phyloP scores from a whole-genome alignment of 2,797 vertebrate genomes.

The Chromobotia macracanthus region DNA sequence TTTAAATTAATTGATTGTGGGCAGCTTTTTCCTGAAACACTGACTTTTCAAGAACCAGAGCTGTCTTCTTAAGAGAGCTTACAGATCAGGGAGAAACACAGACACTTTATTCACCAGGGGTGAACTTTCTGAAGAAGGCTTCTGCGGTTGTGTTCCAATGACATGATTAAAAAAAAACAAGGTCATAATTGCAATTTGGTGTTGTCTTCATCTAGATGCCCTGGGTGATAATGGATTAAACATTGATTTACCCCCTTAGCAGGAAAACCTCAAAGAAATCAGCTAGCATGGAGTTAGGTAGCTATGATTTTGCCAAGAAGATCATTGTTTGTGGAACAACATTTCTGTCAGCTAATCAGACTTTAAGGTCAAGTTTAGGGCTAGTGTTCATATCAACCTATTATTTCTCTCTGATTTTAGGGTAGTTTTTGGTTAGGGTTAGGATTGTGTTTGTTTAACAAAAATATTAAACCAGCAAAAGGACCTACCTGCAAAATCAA shows the following conservation, averaged over 20 bases:
- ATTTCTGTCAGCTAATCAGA: background rate
- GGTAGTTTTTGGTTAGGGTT: background rate
- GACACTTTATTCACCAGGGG: conserved; percentile 20
- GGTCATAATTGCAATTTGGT: conserved; percentile 45
- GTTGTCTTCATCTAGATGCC: conserved; percentile 36
- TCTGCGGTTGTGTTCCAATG: conserved; percentile 17
- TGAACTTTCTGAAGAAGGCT: conserved; percentile 5
- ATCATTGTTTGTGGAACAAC: background rate
- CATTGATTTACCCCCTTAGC: conserved; percentile 53
- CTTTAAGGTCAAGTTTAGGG: background rate
- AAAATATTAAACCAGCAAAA: background rate
- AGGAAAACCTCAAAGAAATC: conserved; percentile 28
- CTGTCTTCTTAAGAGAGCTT: conserved; percentile 16
- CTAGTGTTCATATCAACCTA: background rate
- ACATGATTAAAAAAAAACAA: conserved; percentile 29
- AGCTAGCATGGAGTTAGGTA: background rate
- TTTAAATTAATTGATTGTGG: conserved; percentile 15
- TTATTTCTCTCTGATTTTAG: background rate
- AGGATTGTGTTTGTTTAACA: conserved; percentile 12
- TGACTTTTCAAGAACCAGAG: conserved; percentile 6
- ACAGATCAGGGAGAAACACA: conserved; percentile 15
- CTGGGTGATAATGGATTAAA: conserved; percentile 47
- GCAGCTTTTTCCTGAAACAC: conserved; percentile 6
- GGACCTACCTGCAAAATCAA: background rate
- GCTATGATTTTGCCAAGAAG: background rate